phyloP scores from a whole-genome alignment of 1,140 invertebrate species.

The Drosophila rufa region DNA sequence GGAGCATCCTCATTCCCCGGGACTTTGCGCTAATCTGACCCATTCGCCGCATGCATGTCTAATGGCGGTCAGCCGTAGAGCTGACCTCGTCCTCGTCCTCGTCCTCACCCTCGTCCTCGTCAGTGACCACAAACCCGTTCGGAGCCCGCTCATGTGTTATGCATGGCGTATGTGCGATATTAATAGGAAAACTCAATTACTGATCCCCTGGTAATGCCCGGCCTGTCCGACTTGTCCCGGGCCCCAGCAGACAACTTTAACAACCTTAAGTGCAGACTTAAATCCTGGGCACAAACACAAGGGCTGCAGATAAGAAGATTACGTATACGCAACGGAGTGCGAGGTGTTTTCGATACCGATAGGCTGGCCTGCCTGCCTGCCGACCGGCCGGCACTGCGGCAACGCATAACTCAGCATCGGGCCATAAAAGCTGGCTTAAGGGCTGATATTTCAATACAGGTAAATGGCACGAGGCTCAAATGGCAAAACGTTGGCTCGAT shows the following conservation, averaged over 20 bases:
- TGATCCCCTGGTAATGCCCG: constrained; percentile 14
- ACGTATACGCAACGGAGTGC: constrained; percentile 53
- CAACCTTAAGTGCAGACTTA: constrained; percentile 44
- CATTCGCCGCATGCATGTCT: constrained; percentile 9
- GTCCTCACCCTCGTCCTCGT: background rate
- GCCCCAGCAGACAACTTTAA: constrained; percentile 33
- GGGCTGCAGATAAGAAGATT: constrained; percentile 45
- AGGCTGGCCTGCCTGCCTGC: background rate
- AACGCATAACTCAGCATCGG: constrained; percentile 43
- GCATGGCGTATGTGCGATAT: constrained; percentile 61
- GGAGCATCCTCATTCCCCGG: background rate
- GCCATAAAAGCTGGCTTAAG: constrained; percentile 46
- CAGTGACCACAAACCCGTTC: background rate
- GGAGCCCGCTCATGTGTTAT: constrained; percentile 32
- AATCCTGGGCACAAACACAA: constrained; percentile 18
- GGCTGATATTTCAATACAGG: constrained; percentile 38
- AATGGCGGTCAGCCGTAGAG: constrained; percentile 21
- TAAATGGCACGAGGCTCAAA: constrained; percentile 19
- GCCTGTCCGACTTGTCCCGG: constrained; percentile 1
- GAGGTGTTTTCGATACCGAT: constrained; percentile 45
- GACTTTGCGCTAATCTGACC: constrained; percentile 20
- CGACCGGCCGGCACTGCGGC: constrained; percentile 20
- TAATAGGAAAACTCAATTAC: constrained; percentile 63
- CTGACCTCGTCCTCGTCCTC: background rate
- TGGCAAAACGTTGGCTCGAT: constrained; percentile 16